Evolutionary conservation across 2,888 invertebrate genomes (phyloP), one percentile per base, ranked within the genome.

Genomic region (Branchipolynoe longqiensis): DNA sequence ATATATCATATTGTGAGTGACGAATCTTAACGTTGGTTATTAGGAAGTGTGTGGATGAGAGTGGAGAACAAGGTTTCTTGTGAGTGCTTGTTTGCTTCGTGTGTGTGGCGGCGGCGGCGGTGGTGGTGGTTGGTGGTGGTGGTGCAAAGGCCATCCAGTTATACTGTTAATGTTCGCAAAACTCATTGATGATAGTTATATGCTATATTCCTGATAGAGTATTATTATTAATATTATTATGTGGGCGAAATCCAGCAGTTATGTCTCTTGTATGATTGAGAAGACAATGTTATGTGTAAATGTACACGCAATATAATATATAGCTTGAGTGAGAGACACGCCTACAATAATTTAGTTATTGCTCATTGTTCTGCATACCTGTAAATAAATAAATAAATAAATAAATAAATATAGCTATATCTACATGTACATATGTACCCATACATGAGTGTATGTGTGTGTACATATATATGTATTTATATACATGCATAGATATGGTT

Each of bases 381-480:
- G 54, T 78, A 78, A 48, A 78, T 69, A 36, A 3, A 69, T 33
- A 69, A 14, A 69, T 78, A 78, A 48, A 78, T 69, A 36, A 3
- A 69, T 33, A 69, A 14, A 69, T 73, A 73, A n/a, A 73, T 73
- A 38, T 48, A 48, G 48, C 54, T 78, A 78, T 78, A 78, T 78
- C 41, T 78, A 78, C 78, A 48, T 78, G 54, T 78, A 78, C 54
- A 78, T 78, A 78, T 73, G 38, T 78, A 54, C 14, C 78, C 41
- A 40, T 41, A 78, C 33, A 22, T 14, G 41, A 25, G 48, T 54
- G 31, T 78, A 31, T 73, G 41, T 28, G 54, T 28, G 48, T 78
- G 78, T 78, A 31, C 28, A 48, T 78, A 48, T 48, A 54, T 48
- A 78, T 78, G 31, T 78, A 48, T 78, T 25, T 41, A 48, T 78